A percentile compares a stretch with the other conserved stretches of the same genome.
These are phyloP conservation scores for Rhodeus uyekii DNA, from an alignment of 2,797 vertebrate species.

Conservation along the genomic window DNA sequence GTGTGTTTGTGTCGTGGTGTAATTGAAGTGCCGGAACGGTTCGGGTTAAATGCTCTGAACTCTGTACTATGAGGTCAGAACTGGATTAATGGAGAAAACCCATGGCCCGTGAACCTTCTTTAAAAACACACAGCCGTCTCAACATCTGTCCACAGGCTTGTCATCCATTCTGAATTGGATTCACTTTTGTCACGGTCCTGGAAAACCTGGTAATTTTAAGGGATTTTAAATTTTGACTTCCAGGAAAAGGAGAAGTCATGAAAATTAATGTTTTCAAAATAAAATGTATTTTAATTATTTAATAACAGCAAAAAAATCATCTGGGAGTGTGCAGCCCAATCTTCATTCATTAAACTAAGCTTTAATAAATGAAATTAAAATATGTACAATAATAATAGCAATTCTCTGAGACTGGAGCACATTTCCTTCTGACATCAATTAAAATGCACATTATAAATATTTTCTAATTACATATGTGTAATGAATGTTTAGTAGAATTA, in stretches of 20 bases:
- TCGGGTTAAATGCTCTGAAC: conserved; percentile 76
- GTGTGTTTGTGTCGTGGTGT: conserved; percentile 52
- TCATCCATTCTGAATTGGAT: background rate
- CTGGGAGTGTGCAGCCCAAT: background rate
- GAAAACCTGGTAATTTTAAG: background rate
- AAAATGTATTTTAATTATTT: no score
- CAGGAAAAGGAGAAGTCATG: background rate
- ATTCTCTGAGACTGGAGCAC: background rate
- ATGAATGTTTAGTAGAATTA: background rate
- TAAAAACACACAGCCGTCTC: conserved; percentile 24
- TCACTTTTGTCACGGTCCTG: no score
- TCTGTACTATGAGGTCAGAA: conserved; percentile 58
- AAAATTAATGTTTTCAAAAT: no score
- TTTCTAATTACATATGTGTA: background rate
- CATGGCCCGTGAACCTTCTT: conserved; percentile 53
- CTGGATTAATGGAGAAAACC: conserved; percentile 66
- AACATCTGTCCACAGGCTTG: conserved; percentile 5
- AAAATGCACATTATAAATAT: background rate
- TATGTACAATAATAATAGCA: background rate
- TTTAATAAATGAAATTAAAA: background rate
- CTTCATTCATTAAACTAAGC: background rate
- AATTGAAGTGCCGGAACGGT: conserved; percentile 63
- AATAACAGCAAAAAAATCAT: no score
- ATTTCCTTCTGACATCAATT: background rate
- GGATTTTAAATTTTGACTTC: background rate